These are phyloP conservation scores for Agonopterix heracliana DNA, from an alignment of 2,888 invertebrate genomes.

Conservation along the genomic window DNA sequence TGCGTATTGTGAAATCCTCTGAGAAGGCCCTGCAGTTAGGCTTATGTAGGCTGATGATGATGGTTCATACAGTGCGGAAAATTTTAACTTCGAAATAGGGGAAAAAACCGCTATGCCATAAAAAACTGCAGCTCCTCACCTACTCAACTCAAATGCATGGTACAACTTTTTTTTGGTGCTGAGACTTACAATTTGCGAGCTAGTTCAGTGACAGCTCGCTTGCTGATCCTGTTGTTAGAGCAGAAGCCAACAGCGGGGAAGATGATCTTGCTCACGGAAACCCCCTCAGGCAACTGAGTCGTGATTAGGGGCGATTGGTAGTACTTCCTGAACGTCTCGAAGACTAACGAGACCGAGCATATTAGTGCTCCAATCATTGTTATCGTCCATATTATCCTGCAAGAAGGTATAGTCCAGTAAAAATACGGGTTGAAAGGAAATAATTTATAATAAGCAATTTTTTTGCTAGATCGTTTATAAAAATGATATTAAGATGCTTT, in stretches of 20 bases:
- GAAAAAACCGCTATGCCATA: too few relatives aligned
- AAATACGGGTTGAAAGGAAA: too few relatives aligned
- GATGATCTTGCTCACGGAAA: slow-evolving; percentile 58
- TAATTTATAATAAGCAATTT: too few relatives aligned
- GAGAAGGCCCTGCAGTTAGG: too few relatives aligned
- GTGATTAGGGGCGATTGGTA: slow-evolving; percentile 57
- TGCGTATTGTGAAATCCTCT: too few relatives aligned
- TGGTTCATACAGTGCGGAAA: too few relatives aligned
- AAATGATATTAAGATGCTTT: too few relatives aligned
- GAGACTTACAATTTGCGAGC: slow-evolving; percentile 53
- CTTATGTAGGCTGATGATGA: too few relatives aligned
- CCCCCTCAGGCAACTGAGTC: slow-evolving; percentile 63
- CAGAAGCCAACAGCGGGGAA: slow-evolving; percentile 71
- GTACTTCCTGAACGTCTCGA: slow-evolving; percentile 55
- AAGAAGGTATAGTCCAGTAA: not conserved
- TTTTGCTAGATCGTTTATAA: too few relatives aligned
- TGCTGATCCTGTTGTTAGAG: slow-evolving; percentile 66
- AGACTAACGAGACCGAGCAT: slow-evolving; percentile 56
- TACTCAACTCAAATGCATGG: too few relatives aligned
- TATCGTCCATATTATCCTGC: slow-evolving; percentile 57
- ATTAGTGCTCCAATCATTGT: slow-evolving; percentile 52
- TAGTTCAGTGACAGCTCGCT: slow-evolving; percentile 45
- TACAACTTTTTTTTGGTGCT: not conserved
- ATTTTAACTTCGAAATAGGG: too few relatives aligned
- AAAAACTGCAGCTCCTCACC: too few relatives aligned